These are phyloP conservation scores for Paguma larvata DNA, from an alignment of 2,797 vertebrate species.

Conservation along the genomic window DNA sequence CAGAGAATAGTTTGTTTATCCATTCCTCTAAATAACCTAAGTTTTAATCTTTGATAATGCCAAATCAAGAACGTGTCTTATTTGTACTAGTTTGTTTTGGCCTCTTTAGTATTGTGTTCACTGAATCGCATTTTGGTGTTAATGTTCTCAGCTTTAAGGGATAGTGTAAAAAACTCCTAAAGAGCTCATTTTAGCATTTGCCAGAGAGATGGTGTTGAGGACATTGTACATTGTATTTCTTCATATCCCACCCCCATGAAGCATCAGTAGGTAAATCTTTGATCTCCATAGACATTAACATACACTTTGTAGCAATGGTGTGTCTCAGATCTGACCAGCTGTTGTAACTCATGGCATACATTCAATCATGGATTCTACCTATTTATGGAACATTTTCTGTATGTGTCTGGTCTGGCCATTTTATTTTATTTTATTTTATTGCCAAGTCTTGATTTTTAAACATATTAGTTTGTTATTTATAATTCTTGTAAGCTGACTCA, in stretches of 20 bases:
- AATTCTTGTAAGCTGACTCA: slow-evolving; percentile 32
- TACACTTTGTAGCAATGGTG: background rate
- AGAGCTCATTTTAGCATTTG: slow-evolving; percentile 44
- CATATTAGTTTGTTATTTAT: background rate
- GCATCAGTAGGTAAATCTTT: background rate
- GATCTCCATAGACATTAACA: background rate
- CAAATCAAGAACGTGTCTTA: slow-evolving; percentile 20
- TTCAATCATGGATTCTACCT: slow-evolving; percentile 1
- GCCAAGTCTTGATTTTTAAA: background rate
- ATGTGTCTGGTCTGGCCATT: slow-evolving; percentile 2
- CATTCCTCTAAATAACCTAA: slow-evolving; percentile 37
- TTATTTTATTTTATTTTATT: slow-evolving; percentile 27
- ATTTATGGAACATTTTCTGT: background rate
- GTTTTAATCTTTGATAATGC: slow-evolving; percentile 50
- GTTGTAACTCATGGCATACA: background rate
- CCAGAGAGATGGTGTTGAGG: background rate
- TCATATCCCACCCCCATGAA: background rate
- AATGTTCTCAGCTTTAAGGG: background rate
- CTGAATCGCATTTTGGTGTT: slow-evolving; percentile 31
- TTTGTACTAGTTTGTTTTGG: background rate
- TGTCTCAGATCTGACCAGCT: background rate
- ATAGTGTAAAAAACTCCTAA: background rate
- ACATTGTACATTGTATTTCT: background rate
- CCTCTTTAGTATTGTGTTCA: slow-evolving; percentile 3
- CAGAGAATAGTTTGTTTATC: background rate